phyloP scores from a whole-genome alignment of 2,113 vertebrate genomes.

The Phalacrocorax pelagicus region DNA sequence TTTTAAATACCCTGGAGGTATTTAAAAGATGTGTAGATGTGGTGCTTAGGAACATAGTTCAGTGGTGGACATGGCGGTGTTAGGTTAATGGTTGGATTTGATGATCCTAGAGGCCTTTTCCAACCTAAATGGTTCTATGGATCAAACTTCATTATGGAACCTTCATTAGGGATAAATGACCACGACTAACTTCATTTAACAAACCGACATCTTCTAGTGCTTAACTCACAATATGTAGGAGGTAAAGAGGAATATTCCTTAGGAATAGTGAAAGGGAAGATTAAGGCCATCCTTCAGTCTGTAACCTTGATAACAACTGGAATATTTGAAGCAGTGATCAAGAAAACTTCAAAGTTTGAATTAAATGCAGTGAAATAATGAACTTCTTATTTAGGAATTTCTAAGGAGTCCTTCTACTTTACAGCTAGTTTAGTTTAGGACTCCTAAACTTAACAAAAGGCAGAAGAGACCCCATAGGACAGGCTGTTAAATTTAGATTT shows the following conservation, averaged over 20 bases:
- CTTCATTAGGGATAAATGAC: neutral
- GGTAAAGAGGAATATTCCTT: neutral
- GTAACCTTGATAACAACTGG: neutral
- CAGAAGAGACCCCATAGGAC: neutral
- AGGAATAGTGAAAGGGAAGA: neutral
- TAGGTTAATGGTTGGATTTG: no score
- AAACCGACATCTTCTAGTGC: neutral
- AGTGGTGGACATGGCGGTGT: no score
- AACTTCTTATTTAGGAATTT: neutral
- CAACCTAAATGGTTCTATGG: no score
- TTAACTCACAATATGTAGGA: neutral
- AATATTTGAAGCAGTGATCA: neutral
- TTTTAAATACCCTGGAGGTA: no score
- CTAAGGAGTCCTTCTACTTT: neutral
- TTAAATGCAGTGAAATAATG: neutral
- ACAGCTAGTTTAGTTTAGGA: neutral
- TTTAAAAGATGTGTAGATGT: no score
- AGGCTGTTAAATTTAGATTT: neutral
- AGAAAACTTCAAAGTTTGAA: neutral
- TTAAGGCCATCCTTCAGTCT: neutral
- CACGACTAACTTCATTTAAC: neutral
- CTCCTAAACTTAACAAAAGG: neutral
- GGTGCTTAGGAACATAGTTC: no score
- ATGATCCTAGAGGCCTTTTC: no score
- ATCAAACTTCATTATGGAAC: neutral